Evolutionary conservation across 2,113 vertebrate species (phyloP).

Genomic region (Corydoras maculifer): DNA sequence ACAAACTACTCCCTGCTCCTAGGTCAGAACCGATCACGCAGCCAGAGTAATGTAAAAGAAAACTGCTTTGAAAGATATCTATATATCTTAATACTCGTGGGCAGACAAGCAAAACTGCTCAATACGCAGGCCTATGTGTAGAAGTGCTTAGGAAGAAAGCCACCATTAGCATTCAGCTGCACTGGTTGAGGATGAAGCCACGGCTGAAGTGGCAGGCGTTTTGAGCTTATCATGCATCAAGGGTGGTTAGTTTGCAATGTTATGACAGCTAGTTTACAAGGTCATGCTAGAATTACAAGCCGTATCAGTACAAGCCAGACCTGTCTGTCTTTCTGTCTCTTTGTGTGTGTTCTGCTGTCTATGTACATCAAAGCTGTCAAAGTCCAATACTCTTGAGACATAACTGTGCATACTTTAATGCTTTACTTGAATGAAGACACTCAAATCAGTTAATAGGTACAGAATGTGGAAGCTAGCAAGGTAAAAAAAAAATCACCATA

Average conservation of each 20-base stretch:
- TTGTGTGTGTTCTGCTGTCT: constrained; percentile 4
- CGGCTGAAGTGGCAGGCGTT: not conserved
- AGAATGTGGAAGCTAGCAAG: too few species aligned
- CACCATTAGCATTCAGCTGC: constrained; percentile 12
- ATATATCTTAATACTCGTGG: not conserved
- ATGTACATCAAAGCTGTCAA: constrained; percentile 20
- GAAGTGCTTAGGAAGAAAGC: too few species aligned
- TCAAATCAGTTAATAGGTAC: too few species aligned
- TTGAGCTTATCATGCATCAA: constrained; percentile 26
- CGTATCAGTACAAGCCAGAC: constrained; percentile 22
- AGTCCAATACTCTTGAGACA: not conserved
- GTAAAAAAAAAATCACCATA: too few species aligned
- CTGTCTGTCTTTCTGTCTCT: constrained; percentile 13
- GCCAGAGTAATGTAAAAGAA: not conserved
- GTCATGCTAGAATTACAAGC: constrained; percentile 26
- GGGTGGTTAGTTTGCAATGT: constrained; percentile 16
- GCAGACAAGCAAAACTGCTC: not conserved
- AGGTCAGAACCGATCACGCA: not conserved
- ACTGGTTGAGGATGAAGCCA: not conserved
- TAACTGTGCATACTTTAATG: not conserved
- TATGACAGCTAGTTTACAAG: constrained; percentile 36
- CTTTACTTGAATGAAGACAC: too few species aligned
- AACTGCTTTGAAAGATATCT: not conserved
- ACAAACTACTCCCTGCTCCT: not conserved
- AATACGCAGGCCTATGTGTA: not conserved